Evolutionary conservation across 2,888 invertebrate species (phyloP), one percentile per base, ranked within the genome.

Genomic region (Drosophila multiciliata): DNA sequence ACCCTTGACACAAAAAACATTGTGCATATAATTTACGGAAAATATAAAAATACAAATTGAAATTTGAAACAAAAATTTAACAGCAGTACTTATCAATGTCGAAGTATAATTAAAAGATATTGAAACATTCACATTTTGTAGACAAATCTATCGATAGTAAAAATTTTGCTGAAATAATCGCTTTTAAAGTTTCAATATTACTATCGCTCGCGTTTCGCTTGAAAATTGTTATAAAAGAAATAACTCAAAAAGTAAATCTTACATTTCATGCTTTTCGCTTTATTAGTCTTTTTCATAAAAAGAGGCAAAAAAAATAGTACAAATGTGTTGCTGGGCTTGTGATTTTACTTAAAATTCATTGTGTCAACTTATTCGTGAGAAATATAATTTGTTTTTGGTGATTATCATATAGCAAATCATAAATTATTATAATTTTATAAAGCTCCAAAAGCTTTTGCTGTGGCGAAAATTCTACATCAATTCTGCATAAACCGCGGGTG

Each of bases 1-100:
- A 55, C 9, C 20, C 59, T 74, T 70, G 58, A 35, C 29, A 55
- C 38, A 12, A 42, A 36, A 59, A 64, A 36, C 73, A 74, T 36
- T 67, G 32, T 36, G 17, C 54, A 35, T 11, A 36, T n/a, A 48
- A n/a, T 17, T 40, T 5, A 12, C 5, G 1, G 20, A 12, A 32
- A 38, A 38, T 17, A 3, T 15, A 29, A 48, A 45, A 52, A 48
- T 33, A 48, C 12, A 48, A 52, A 6, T 20, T 3, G 26, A 26
- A 26, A 17, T 15, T 29, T 0, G 6, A 23, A 12, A 2, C 5
- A 32, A 40, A 29, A 29, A 29, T 29, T 29, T 6, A 29, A 29
- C 29, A 29, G 5, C 29, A 29, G 29, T 15, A 32, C 57, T 40
- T 15, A 15, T 8, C 8, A 20, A 29, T 9, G 40, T 15, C 57